A percentile compares a stretch with the other conserved stretches of the same genome.
phyloP scores from a whole-genome alignment of 2,888 invertebrate species.

The Synergus japonicus region DNA sequence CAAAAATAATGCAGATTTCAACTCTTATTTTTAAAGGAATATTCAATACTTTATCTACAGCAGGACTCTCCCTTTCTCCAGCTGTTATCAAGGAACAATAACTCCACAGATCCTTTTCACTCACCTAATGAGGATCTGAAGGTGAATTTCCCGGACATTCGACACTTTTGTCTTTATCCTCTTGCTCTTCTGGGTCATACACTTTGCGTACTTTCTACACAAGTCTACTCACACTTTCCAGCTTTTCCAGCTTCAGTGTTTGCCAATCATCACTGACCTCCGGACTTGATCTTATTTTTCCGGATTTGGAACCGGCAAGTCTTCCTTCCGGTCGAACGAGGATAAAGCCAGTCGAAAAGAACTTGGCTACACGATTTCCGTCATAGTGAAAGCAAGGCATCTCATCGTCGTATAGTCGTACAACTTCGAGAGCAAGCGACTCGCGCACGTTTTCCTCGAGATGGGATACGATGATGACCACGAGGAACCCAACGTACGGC shows the following conservation, averaged over 20 bases:
- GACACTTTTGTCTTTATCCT: conserved; percentile 20
- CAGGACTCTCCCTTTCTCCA: not conserved
- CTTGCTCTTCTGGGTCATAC: conserved; percentile 15
- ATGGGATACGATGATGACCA: conserved; percentile 21
- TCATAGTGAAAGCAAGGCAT: conserved; percentile 24
- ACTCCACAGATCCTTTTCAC: conserved; percentile 17
- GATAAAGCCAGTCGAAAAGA: conserved; percentile 3
- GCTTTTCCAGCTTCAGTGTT: conserved; percentile 12
- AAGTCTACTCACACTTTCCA: conserved; percentile 16
- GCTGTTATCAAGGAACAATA: not conserved
- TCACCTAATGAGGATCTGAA: conserved; percentile 23
- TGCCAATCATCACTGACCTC: not conserved
- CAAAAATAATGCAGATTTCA: not conserved
- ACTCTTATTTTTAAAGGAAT: not conserved
- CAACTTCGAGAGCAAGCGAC: conserved; percentile 32
- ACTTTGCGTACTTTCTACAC: conserved; percentile 7
- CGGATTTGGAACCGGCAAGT: not conserved
- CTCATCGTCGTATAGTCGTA: conserved; percentile 27
- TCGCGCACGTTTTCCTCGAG: conserved; percentile 38
- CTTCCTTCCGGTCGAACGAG: not conserved
- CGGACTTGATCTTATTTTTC: not conserved
- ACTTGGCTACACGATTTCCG: conserved; percentile 20
- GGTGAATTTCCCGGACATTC: conserved; percentile 32
- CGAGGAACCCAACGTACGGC: conserved; percentile 47
- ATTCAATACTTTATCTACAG: not conserved